Evolutionary conservation across 2,113 vertebrate species (phyloP), one percentile per base, ranked within the genome.

Genomic region (Strix uralensis): DNA sequence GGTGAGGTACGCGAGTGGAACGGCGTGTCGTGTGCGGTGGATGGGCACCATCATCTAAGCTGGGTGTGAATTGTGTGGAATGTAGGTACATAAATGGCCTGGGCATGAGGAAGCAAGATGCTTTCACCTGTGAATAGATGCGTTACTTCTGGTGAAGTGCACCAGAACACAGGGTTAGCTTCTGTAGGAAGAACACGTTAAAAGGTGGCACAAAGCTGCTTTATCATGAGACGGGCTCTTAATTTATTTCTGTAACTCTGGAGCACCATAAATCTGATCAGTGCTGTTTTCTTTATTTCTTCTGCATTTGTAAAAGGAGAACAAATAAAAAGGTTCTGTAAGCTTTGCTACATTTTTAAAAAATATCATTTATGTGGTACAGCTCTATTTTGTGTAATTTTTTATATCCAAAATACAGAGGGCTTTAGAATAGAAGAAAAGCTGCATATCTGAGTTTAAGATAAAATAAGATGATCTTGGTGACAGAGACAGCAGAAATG

Each of bases 401-500:
- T 94, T 91, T 86, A 70, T 83, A 66, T 94, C 62, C 63, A 83
- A 26, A 91, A 95, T 66, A 42, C 30, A 71, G 84, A 96, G 51
- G 59, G 63, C 87, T 95, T 92, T 92, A 80, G 91, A 89, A 88
- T 49, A 91, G 96, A 58, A 85, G 86, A 91, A 89, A 92, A 96
- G 63, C 93, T 82, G 81, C 74, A 59, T 91, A 91, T 94, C 78
- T 97, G 91, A 90, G 67, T 91, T 95, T 82, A 73, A 94, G 93
- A 96, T 96, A 97, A 95, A 97, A 95, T 94, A 95, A 95, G 96
- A 91, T 81, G 87, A 93, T 97, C 94, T 93, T 65, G 92, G 94
- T 97, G 97, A 97, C 97, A 98, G 97, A 98, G 96, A 97, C 94
- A 70, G 96, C 83, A 91, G 97, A 97, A 98, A 92, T 97, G 94